Conservation (phyloP, 2,797 vertebrate species). For the Novumbra hubbsi region DNA sequence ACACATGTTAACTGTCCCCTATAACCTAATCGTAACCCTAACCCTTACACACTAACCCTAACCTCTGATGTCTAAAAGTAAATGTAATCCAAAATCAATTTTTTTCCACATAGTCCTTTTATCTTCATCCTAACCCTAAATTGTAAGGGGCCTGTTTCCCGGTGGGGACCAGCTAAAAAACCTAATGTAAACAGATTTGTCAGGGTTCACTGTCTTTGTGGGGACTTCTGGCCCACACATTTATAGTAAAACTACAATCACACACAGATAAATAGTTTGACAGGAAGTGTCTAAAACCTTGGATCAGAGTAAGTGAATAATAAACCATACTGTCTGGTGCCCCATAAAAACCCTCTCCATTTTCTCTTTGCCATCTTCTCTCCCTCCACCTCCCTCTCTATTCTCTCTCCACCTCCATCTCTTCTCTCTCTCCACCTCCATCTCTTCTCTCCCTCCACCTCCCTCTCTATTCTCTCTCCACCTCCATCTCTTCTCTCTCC, state of each 20-base stretch:
- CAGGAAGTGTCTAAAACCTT: slow-evolving; percentile 25
- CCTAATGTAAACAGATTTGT: too few species aligned
- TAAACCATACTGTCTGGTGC: slow-evolving; percentile 5
- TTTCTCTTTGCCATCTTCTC: slow-evolving; percentile 7
- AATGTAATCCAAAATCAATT: too few species aligned
- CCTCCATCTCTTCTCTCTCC: neutral
- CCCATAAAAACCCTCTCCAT: neutral
- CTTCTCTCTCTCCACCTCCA: slow-evolving; percentile 9
- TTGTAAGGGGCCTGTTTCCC: too few species aligned
- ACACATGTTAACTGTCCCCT: too few species aligned
- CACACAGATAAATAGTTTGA: slow-evolving; percentile 23
- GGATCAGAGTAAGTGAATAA: slow-evolving; percentile 52
- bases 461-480: slow-evolving; percentile 1
- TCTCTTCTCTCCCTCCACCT: slow-evolving; percentile 1
- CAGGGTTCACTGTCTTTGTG: too few species aligned
- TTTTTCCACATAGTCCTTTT: too few species aligned
- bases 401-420: slow-evolving; percentile 11
- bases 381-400: slow-evolving; percentile 7
- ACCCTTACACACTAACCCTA: too few species aligned
- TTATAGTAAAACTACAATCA: slow-evolving; percentile 9
- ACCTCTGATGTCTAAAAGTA: too few species aligned
- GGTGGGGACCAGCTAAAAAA: too few species aligned
- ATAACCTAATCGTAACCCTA: too few species aligned
- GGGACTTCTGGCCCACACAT: too few species aligned
- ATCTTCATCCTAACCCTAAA: too few species aligned